Conservation (phyloP, 2,797 vertebrate species). For the Enteromius treurensis region DNA sequence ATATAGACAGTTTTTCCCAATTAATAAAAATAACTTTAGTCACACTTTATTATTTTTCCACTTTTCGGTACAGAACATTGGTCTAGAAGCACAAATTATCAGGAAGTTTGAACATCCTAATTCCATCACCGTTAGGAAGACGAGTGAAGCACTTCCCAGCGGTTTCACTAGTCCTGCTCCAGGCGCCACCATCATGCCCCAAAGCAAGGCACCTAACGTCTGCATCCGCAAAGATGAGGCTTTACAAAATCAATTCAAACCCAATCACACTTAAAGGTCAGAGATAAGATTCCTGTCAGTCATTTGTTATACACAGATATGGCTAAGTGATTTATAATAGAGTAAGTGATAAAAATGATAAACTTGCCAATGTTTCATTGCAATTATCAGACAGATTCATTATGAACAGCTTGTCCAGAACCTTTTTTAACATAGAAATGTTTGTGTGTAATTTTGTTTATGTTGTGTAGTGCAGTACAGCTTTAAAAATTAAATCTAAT, state of each 20-base stretch:
- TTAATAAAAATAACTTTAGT: background rate
- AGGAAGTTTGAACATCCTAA: background rate
- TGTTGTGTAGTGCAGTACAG: background rate
- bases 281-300: slow-evolving; percentile 33
- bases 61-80: background rate
- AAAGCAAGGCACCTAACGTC: slow-evolving; percentile 21
- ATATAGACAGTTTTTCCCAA: background rate
- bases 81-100: background rate
- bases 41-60: background rate
- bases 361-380: background rate
- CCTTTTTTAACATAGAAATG: background rate
- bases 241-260: slow-evolving; percentile 39
- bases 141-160: background rate
- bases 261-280: slow-evolving; percentile 31
- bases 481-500: background rate
- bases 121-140: background rate
- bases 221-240: slow-evolving; percentile 1
- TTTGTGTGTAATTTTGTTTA: background rate
- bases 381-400: background rate
- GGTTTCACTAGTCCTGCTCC: slow-evolving; percentile 2
- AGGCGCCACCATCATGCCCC: background rate
- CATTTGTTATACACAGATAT: slow-evolving; percentile 4
- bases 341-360: background rate
- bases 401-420: background rate
- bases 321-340: slow-evolving; percentile 28